A percentile compares a stretch with the other conserved stretches of the same genome.
Conservation (phyloP, 2,113 vertebrate species). For the Pandion haliaetus region DNA sequence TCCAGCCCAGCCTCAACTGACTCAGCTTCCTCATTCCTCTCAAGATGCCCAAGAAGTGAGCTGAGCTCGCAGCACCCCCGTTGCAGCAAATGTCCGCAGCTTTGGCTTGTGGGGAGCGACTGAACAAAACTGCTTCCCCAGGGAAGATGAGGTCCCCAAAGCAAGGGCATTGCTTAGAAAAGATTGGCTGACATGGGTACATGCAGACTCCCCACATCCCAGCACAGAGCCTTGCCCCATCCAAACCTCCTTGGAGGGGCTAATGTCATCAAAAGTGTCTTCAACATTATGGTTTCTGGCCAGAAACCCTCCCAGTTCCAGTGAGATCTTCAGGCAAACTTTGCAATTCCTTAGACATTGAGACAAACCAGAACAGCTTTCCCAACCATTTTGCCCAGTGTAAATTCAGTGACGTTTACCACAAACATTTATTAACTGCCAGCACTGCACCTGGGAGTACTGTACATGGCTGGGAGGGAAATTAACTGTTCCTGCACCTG, state of each 20-base stretch:
- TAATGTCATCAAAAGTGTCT: not conserved
- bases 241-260: not conserved
- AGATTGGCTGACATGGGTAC: too few species aligned
- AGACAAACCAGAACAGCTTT: not conserved
- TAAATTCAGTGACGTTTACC: not conserved
- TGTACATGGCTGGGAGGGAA: not conserved
- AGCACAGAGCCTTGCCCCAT: not conserved
- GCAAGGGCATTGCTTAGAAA: not conserved
- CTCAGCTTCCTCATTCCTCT: not conserved
- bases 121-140: not conserved
- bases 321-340: not conserved
- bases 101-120: not conserved
- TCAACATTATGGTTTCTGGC: not conserved
- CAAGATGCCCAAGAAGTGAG: not conserved
- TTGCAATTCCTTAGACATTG: not conserved
- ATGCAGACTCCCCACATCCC: not conserved
- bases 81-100: not conserved
- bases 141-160: not conserved
- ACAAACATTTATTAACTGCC: not conserved
- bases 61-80: not conserved
- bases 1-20: not conserved
- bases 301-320: not conserved
- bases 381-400: not conserved
- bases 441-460: not conserved
- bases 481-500: not conserved